These are phyloP conservation scores for Enteromius viviparus DNA, from an alignment of 2,797 vertebrate species.

Conservation along the genomic window DNA sequence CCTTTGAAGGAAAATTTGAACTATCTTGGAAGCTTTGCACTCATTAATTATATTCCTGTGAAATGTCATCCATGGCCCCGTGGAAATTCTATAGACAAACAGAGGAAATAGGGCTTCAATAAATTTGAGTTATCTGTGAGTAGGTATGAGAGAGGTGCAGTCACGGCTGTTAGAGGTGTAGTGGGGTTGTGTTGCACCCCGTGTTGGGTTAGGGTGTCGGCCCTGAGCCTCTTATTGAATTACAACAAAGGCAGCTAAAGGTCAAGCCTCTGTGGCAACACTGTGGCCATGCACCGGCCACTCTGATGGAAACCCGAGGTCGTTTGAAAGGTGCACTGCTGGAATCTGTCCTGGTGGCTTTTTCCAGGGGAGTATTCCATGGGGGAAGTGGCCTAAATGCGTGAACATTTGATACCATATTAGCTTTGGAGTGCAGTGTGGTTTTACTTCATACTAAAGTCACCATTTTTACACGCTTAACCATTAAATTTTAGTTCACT, in stretches of 20 bases:
- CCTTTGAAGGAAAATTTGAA: conserved; percentile 35
- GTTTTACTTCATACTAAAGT: conserved; percentile 12
- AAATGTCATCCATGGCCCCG: conserved; percentile 72
- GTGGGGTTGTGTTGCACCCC: conserved; percentile 77
- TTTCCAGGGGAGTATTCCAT: conserved; percentile 35
- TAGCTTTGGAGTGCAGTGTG: background rate
- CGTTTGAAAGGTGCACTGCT: conserved; percentile 57
- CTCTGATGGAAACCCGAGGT: conserved; percentile 64
- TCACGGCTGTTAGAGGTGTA: conserved; percentile 85
- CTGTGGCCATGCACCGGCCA: conserved; percentile 68
- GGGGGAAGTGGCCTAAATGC: conserved; percentile 27
- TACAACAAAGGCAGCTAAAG: conserved; percentile 83
- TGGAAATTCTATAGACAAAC: conserved; percentile 72
- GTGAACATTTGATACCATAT: conserved; percentile 23
- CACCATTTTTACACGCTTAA: background rate
- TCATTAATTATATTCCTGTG: conserved; percentile 71
- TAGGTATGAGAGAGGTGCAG: conserved; percentile 79
- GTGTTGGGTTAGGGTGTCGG: conserved; percentile 80
- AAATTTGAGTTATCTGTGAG: conserved; percentile 80
- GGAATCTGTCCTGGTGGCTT: conserved; percentile 47
- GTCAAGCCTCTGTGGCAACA: conserved; percentile 75
- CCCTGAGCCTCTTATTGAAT: conserved; percentile 82
- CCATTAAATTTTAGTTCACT: background rate
- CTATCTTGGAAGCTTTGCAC: conserved; percentile 27
- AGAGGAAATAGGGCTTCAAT: conserved; percentile 67